phyloP scores from a whole-genome alignment of 2,113 vertebrate genomes.

The Perca flavescens region DNA sequence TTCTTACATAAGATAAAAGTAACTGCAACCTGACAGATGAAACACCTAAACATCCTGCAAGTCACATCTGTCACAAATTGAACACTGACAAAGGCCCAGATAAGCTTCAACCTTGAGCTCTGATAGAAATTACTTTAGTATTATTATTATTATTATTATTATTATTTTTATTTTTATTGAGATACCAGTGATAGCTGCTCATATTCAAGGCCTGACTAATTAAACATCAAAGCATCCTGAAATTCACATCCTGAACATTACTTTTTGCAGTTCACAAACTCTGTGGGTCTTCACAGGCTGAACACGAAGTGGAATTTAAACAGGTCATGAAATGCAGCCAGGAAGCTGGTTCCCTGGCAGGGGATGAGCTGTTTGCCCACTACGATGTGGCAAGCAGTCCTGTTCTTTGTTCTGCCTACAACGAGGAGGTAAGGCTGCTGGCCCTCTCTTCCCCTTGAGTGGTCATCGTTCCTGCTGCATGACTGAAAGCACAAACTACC shows the following conservation, averaged over 20 bases:
- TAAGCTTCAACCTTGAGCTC: neutral
- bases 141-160: too few relatives aligned
- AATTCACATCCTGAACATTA: neutral
- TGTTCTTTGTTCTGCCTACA: neutral
- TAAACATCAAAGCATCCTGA: neutral
- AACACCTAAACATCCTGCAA: neutral
- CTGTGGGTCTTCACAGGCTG: neutral
- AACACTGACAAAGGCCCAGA: neutral
- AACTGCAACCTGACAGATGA: neutral
- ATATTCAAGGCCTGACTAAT: neutral
- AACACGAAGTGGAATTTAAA: neutral
- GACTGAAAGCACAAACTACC: neutral
- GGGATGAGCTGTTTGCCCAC: conserved; percentile 1
- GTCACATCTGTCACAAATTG: neutral
- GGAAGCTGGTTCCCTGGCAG: neutral
- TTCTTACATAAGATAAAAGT: neutral
- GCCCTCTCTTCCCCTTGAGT: neutral
- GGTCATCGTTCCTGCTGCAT: neutral
- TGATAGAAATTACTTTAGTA: neutral
- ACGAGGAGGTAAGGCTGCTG: neutral
- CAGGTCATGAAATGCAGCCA: neutral
- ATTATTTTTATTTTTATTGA: too few relatives aligned
- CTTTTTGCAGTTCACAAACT: neutral
- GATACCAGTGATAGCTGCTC: neutral
- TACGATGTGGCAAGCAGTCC: neutral